phyloP scores from a whole-genome alignment of 2,797 vertebrate species.

The Falco novaeseelandiae region DNA sequence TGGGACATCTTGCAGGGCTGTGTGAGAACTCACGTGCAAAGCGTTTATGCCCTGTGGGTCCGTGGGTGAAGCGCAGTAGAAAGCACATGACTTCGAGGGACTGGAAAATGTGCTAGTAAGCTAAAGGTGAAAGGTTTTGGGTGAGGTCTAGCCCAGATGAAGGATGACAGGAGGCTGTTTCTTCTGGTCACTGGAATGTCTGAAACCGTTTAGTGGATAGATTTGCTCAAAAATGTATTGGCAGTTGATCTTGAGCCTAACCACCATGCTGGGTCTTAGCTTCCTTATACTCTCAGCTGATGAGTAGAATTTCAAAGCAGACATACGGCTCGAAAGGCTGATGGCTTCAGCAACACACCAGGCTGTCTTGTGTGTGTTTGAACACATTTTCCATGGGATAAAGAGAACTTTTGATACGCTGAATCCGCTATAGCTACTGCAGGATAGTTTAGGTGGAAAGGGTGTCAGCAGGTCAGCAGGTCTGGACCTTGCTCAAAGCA shows the following conservation, averaged over 20 bases:
- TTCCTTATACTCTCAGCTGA: background rate
- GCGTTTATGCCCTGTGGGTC: background rate
- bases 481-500: background rate
- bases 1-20: fast-evolving
- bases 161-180: background rate
- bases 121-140: background rate
- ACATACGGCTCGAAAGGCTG: background rate
- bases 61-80: background rate
- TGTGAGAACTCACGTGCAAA: background rate
- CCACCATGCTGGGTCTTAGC: background rate
- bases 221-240: background rate
- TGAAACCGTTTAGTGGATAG: background rate
- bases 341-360: background rate
- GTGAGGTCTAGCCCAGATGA: background rate
- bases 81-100: background rate
- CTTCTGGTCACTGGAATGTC: background rate
- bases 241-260: background rate
- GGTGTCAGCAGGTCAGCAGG: background rate
- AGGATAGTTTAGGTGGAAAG: background rate
- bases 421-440: background rate
- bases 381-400: background rate
- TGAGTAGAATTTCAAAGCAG: background rate
- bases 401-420: background rate
- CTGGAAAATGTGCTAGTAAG: background rate
- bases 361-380: background rate